Percentiles rank a stretch among this genome's conserved stretches.
phyloP scores from a whole-genome alignment of 2,113 vertebrate species.

The Vulpes vulpes region DNA sequence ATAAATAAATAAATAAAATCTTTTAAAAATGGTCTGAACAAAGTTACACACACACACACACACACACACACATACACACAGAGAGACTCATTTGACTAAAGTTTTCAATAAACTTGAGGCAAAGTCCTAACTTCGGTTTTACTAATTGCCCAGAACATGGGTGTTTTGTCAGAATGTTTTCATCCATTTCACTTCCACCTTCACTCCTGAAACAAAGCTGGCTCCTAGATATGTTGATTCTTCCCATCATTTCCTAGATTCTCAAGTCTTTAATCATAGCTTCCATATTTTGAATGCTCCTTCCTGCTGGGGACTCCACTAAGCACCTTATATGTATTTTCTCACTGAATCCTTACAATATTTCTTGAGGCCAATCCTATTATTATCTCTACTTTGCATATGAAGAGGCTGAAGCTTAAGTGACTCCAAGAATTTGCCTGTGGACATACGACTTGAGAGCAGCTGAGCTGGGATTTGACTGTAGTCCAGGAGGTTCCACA shows the following conservation, averaged over 20 bases:
- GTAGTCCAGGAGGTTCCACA: no score
- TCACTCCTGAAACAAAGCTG: background rate
- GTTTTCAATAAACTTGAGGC: background rate
- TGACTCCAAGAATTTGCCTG: background rate
- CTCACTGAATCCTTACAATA: background rate
- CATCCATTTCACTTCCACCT: background rate
- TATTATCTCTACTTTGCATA: background rate
- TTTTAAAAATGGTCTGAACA: background rate
- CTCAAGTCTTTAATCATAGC: background rate
- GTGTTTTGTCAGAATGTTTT: background rate
- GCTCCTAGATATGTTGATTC: background rate
- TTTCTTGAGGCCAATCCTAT: background rate
- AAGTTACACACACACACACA: background rate
- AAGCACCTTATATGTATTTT: background rate
- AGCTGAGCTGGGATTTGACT: background rate
- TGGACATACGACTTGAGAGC: background rate
- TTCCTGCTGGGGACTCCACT: no score
- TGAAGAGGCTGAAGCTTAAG: background rate
- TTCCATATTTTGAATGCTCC: background rate
- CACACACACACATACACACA: background rate
- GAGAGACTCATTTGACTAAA: background rate
- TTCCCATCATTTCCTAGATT: background rate
- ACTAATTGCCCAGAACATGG: background rate
- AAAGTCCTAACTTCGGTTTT: background rate
- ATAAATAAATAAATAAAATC: no score